Evolutionary conservation across 2,113 vertebrate species (phyloP).

Genomic region (Chaenogobius annularis): DNA sequence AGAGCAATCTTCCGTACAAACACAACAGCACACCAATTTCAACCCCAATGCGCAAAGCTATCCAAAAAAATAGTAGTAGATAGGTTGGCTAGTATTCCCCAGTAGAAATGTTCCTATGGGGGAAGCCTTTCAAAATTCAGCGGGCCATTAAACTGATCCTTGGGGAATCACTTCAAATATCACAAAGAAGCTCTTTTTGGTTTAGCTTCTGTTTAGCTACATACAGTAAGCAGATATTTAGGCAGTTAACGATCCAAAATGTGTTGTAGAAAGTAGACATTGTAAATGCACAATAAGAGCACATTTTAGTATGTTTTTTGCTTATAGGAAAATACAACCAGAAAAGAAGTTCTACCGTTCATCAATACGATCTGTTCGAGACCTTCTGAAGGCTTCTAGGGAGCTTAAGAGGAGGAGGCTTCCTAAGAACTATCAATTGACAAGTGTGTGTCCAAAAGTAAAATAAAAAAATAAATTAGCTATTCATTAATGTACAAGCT

Average conservation of each 20-base stretch:
- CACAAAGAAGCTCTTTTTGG: constrained; percentile 21
- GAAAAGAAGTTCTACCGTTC: background rate
- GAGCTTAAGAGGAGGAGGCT: background rate
- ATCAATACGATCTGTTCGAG: background rate
- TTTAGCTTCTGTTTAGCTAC: background rate
- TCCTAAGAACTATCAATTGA: background rate
- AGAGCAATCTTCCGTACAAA: constrained; percentile 33
- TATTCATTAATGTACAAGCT: too few species aligned
- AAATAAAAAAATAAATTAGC: background rate
- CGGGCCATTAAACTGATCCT: constrained; percentile 16
- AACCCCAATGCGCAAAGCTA: constrained; percentile 10
- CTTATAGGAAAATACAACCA: background rate
- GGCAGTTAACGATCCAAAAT: background rate
- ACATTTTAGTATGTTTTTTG: background rate
- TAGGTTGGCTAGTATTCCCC: constrained; percentile 10
- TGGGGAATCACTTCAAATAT: constrained; percentile 23
- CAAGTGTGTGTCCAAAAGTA: background rate
- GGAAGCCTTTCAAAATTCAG: constrained; percentile 25
- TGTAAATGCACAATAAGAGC: background rate
- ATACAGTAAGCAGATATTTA: background rate
- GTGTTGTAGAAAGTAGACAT: background rate
- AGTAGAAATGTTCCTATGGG: constrained; percentile 18
- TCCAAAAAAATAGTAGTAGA: constrained; percentile 19
- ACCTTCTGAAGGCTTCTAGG: background rate
- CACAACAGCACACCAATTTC: constrained; percentile 39